A percentile compares a stretch with the other conserved stretches of the same genome.
Conservation (phyloP, 2,113 vertebrate species). For the Vireo altiloquus region DNA sequence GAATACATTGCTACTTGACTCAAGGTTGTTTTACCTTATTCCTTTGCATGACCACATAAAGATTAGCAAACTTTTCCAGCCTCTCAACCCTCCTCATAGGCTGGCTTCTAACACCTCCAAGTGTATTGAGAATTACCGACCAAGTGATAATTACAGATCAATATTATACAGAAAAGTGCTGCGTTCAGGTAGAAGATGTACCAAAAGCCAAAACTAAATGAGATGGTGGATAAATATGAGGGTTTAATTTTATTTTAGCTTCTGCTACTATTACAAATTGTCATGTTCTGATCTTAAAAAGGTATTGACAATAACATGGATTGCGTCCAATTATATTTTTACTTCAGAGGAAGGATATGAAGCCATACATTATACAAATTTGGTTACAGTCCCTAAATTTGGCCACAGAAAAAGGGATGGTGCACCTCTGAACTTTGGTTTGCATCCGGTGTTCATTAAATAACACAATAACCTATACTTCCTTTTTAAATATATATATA, state of each 20-base stretch:
- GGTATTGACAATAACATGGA: conserved; percentile 45
- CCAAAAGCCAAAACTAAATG: not conserved
- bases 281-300: not conserved
- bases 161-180: not conserved
- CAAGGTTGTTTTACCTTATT: not conserved
- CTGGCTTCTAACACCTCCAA: not conserved
- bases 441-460: conserved; percentile 20
- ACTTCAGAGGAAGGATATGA: conserved; percentile 46
- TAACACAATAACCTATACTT: conserved; percentile 41
- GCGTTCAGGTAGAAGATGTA: not conserved
- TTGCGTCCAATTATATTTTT: conserved; percentile 47
- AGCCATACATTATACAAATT: conserved; percentile 28
- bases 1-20: not conserved
- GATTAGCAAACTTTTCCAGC: not conserved
- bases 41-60: not conserved
- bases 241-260: not conserved
- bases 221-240: not conserved
- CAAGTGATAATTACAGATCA: conserved; percentile 25
- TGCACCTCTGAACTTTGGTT: conserved; percentile 18
- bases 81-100: not conserved
- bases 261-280: not conserved
- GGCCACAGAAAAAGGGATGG: conserved; percentile 4
- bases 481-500: not conserved
- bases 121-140: not conserved
- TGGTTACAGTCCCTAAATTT: not conserved